A percentile compares a stretch with the other conserved stretches of the same genome.
Evolutionary conservation across 2,797 vertebrate species (phyloP).

Genomic region (Merluccius polli): DNA sequence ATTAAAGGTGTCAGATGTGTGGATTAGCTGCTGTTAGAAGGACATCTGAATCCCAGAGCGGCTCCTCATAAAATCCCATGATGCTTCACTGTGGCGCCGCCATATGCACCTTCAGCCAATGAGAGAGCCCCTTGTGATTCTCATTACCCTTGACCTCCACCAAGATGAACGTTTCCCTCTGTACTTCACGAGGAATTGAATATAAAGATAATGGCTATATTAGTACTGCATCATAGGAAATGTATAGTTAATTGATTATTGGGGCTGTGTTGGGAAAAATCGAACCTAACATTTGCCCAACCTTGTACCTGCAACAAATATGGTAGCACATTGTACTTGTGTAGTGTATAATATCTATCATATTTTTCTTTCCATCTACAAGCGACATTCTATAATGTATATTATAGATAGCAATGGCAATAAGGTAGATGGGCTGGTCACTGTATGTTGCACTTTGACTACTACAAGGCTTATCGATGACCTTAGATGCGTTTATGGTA

Average conservation of each 20-base stretch:
- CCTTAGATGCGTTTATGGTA: neutral
- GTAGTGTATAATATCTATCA: neutral
- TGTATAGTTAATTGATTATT: neutral
- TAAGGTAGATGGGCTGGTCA: neutral
- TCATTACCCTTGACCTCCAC: conserved; percentile 3
- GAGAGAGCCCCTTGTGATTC: conserved; percentile 9
- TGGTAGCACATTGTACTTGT: neutral
- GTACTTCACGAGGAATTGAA: neutral
- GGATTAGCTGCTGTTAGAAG: neutral
- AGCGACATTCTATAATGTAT: neutral
- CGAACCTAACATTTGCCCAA: too few relatives aligned
- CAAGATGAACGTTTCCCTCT: neutral
- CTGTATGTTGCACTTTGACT: neutral
- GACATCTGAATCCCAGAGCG: neutral
- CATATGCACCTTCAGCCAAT: neutral
- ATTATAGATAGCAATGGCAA: neutral
- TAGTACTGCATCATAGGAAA: neutral
- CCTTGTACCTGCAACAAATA: too few relatives aligned
- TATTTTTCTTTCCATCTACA: neutral
- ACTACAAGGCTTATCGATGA: neutral
- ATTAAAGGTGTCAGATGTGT: neutral
- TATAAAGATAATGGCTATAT: neutral
- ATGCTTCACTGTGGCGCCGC: neutral
- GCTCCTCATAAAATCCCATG: neutral
- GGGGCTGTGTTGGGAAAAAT: neutral